phyloP scores from a whole-genome alignment of 2,888 invertebrate genomes.

The Cylloceria caligata region DNA sequence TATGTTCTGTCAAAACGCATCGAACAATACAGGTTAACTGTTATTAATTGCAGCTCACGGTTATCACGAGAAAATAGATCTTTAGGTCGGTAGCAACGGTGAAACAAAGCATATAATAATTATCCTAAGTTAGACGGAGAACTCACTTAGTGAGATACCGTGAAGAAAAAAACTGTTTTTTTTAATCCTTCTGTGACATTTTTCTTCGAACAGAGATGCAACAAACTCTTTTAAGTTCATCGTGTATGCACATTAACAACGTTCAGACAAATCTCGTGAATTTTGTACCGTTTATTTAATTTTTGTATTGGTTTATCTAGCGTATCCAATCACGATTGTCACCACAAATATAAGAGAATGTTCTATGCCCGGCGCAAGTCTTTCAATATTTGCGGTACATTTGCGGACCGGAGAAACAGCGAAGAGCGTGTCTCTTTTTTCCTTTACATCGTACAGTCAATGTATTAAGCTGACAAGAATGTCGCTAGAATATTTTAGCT shows the following conservation, averaged over 20 bases:
- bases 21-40: background rate
- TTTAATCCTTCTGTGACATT: background rate
- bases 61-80: background rate
- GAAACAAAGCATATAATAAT: background rate
- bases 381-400: background rate
- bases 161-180: background rate
- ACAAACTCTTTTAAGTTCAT: background rate
- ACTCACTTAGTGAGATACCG: too few species aligned
- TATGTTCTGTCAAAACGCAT: slow-evolving; percentile 31
- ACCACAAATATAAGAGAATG: slow-evolving; percentile 17
- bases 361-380: background rate
- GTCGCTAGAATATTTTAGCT: too few species aligned
- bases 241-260: slow-evolving; percentile 22
- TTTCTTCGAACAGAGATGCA: background rate
- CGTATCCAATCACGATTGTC: slow-evolving; percentile 16
- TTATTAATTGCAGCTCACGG: background rate
- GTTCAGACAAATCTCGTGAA: slow-evolving; percentile 36
- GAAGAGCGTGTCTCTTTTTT: too few species aligned
- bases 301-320: slow-evolving; percentile 9
- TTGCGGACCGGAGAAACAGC: background rate
- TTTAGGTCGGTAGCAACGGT: too few species aligned
- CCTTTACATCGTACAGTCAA: too few species aligned
- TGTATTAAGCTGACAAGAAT: too few species aligned
- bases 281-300: slow-evolving; percentile 41
- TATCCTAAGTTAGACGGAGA: background rate